These are phyloP conservation scores for Acholoe squamosa DNA, from an alignment of 2,888 invertebrate species.

Conservation along the genomic window DNA sequence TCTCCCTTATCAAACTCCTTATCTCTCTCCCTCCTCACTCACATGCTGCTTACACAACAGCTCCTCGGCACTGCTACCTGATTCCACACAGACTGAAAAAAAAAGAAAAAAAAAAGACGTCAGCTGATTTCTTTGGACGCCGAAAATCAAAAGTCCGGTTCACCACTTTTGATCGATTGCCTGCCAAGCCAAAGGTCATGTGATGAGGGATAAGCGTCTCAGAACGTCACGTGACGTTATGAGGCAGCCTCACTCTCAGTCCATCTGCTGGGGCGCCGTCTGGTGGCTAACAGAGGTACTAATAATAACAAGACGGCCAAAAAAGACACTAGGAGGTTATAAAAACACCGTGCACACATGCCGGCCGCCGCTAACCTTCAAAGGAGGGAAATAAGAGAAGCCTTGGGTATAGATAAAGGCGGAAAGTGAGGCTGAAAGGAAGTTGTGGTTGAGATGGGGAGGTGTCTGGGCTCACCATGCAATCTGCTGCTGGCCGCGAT, in stretches of 20 bases:
- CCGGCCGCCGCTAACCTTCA: neutral
- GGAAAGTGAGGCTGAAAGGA: too few species aligned
- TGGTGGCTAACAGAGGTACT: neutral
- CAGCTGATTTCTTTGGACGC: neutral
- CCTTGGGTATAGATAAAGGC: too few species aligned
- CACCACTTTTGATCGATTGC: neutral
- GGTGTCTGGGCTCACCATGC: conserved; percentile 2
- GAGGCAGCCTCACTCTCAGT: neutral
- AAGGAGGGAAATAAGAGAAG: neutral
- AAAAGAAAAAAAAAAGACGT: neutral
- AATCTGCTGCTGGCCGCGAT: neutral
- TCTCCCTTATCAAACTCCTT: too few species aligned
- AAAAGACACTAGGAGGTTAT: too few species aligned
- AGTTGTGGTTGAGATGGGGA: neutral
- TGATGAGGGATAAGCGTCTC: neutral
- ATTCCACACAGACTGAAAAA: too few species aligned
- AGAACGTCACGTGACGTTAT: conserved; percentile 9
- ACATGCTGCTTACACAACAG: too few species aligned
- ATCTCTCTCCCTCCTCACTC: too few species aligned
- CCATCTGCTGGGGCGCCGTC: neutral
- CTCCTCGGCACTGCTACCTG: too few species aligned
- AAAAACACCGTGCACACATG: neutral
- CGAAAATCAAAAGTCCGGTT: conserved; percentile 13
- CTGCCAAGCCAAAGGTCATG: neutral
- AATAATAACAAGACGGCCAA: too few species aligned